Conservation (phyloP, 2,113 vertebrate genomes). For the Circaetus cinerascens region DNA sequence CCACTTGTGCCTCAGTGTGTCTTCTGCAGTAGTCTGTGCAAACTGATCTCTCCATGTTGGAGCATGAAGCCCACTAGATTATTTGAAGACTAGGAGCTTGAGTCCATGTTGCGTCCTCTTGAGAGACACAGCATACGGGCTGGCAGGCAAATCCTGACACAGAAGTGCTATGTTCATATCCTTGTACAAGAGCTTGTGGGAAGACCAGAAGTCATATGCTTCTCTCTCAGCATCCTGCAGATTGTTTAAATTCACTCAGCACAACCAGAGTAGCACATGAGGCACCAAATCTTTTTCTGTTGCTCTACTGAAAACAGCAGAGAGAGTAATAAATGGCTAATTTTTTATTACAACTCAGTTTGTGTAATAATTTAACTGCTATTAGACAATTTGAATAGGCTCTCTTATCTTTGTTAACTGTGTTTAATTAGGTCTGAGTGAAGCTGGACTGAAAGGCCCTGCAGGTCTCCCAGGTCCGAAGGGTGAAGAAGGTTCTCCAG, state of each 20-base stretch:
- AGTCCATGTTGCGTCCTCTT: background rate
- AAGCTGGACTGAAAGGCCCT: conserved; percentile 74
- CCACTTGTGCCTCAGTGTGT: background rate
- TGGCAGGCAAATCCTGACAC: background rate
- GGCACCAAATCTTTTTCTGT: background rate
- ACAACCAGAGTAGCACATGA: background rate
- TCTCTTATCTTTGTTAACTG: background rate
- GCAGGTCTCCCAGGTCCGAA: conserved; percentile 83
- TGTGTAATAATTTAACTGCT: background rate
- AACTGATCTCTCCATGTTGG: background rate
- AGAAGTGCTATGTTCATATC: background rate
- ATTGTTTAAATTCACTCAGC: background rate
- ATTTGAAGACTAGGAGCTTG: background rate
- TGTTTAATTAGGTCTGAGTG: conserved; percentile 66
- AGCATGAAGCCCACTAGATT: background rate
- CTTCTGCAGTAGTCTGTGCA: background rate
- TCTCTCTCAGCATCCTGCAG: background rate
- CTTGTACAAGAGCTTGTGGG: background rate
- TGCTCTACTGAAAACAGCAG: background rate
- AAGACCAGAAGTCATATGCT: background rate
- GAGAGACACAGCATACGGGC: background rate
- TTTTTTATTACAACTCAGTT: background rate
- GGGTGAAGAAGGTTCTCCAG: conserved; percentile 84
- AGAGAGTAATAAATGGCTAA: background rate
- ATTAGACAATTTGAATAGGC: background rate